These are phyloP conservation scores for Lepidothrix coronata DNA, from an alignment of 2,113 vertebrate species.

Conservation along the genomic window DNA sequence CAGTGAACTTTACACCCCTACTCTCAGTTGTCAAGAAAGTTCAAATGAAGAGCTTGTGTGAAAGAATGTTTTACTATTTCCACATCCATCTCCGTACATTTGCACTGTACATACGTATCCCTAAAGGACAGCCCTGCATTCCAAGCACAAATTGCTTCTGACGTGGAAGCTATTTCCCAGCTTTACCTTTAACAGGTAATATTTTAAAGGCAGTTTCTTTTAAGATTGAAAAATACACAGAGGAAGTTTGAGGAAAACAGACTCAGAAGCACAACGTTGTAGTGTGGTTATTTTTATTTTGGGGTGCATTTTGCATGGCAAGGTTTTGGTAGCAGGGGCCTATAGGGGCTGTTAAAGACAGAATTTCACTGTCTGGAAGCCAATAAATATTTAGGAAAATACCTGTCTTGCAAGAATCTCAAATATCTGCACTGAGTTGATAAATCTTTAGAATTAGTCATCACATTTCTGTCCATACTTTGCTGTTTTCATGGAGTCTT, in stretches of 20 bases:
- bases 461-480: neutral
- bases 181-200: neutral
- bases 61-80: neutral
- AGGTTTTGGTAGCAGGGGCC: neutral
- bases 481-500: neutral
- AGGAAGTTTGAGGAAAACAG: neutral
- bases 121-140: neutral
- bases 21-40: neutral
- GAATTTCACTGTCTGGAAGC: neutral
- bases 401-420: neutral
- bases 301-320: neutral
- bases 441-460: neutral
- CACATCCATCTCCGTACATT: neutral
- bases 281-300: neutral
- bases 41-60: neutral
- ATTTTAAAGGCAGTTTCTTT: neutral
- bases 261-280: neutral
- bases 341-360: neutral
- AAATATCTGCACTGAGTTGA: neutral
- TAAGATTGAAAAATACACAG: neutral
- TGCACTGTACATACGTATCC: neutral
- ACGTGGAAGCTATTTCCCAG: neutral
- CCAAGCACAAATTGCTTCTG: neutral
- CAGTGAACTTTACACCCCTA: neutral
- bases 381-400: neutral